Base-by-base conservation (phyloP, 2,113 vertebrate species). In the Okapia johnstoni region DNA sequence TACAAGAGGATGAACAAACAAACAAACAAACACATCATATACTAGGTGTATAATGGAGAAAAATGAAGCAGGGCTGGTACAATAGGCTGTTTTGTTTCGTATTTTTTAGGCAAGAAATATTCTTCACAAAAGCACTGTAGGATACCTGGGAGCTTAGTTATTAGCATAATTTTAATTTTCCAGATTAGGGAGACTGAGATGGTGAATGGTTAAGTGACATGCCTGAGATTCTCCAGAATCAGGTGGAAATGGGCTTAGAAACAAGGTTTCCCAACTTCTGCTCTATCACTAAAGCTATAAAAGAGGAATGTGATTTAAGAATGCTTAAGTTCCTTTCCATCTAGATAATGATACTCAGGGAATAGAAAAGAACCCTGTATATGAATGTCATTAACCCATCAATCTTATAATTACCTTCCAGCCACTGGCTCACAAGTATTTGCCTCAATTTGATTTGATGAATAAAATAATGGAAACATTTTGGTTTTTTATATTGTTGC, bases 401-500 rank as follows among this genome's bases (percentile, higher is more conserved):
- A 40, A 46, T 40, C 46, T 80, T 57, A 92, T 25, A 57, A 89
- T 7, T 28, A 36, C 28, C 57, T 66, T 19, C n/a, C 17, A 77
- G 55, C n/a, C 15, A 46, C 5, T 5, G 33, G 14, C 55, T 93
- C 95, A 88, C 14, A 77, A 55, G 25, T 17, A 63, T 13, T 58
- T 92, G 9, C 21, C 26, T 77, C 33, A 50, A 25, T 81, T 85
- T 60, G 26, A 52, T 84, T 80, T 79, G 40, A 33, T 52, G 15
- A 85, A 89, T 36, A 96, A 91, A 83, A 85, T 55, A 93, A 91
- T 16, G 36, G 43, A 93, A 94, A 92, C 19, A 81, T 58, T 96
- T 92, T 85, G 54, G 14, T 80, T 97, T 43, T 43, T 76, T 43
- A 91, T 33, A 76, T 50, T 79, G 87, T 52, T 89, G 48, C 6